A percentile compares a stretch with the other conserved stretches of the same genome.
phyloP scores from a whole-genome alignment of 2,888 invertebrate species.

The Anodontia alba region DNA sequence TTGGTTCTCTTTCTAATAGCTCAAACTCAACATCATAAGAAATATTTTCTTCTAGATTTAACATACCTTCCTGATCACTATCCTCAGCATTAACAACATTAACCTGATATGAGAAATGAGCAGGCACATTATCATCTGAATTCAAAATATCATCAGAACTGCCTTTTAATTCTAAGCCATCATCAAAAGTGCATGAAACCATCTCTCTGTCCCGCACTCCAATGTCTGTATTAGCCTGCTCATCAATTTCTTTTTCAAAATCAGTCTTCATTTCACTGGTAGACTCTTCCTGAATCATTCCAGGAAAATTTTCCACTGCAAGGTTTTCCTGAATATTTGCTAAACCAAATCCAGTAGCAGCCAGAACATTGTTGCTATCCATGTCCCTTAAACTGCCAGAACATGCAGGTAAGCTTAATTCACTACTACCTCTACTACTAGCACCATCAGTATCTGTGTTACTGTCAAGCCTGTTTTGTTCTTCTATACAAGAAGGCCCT shows the following conservation, averaged over 20 bases:
- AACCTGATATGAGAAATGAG: not conserved
- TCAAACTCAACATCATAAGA: not conserved
- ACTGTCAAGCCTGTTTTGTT: not conserved
- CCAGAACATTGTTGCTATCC: not conserved
- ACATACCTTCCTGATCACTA: not conserved
- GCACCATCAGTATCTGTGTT: not conserved
- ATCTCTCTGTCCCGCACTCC: not conserved
- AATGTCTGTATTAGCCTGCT: not conserved
- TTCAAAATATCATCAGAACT: too few species aligned
- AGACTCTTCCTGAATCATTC: not conserved
- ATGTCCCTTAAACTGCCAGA: not conserved
- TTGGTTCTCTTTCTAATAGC: not conserved
- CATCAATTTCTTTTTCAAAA: not conserved
- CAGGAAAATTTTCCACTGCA: not conserved
- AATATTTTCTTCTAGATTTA: not conserved
- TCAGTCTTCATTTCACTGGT: not conserved
- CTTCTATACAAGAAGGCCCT: not conserved
- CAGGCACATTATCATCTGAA: not conserved
- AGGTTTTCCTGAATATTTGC: not conserved
- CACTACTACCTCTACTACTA: conserved; percentile 11
- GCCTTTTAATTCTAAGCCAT: not conserved
- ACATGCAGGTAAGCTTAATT: not conserved
- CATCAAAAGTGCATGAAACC: not conserved
- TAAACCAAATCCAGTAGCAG: not conserved
- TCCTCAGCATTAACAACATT: not conserved